These are phyloP conservation scores for Sebastes schlegelii DNA, from an alignment of 2,113 vertebrate species.

Conservation along the genomic window DNA sequence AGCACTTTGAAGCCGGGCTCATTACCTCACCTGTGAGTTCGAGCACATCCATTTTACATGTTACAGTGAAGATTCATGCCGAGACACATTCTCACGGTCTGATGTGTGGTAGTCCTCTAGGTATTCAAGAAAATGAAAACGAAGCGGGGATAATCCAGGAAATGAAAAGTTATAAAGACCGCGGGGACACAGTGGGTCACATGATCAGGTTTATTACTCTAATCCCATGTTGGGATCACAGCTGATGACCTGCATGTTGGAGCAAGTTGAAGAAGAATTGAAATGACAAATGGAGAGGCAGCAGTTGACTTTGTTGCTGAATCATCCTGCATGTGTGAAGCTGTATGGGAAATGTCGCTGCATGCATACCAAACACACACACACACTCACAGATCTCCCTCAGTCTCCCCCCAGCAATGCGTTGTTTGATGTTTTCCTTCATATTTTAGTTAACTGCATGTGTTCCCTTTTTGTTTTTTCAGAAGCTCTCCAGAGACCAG, in stretches of 20 bases:
- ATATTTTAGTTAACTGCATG: not conserved
- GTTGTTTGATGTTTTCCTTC: slow-evolving; percentile 31
- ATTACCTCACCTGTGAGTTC: slow-evolving; percentile 20
- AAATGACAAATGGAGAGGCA: slow-evolving; percentile 28
- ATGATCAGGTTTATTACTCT: slow-evolving; percentile 42
- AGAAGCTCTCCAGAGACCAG: slow-evolving; percentile 98
- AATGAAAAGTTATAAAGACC: slow-evolving; percentile 64
- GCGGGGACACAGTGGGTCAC: slow-evolving; percentile 35
- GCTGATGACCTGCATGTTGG: slow-evolving; percentile 31
- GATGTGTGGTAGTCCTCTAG: slow-evolving; percentile 24
- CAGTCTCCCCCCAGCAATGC: not conserved
- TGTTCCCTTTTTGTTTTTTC: slow-evolving; percentile 18
- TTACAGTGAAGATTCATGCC: slow-evolving; percentile 12
- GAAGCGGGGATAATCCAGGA: slow-evolving; percentile 67
- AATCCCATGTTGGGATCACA: slow-evolving; percentile 54
- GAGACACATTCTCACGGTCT: slow-evolving; percentile 50
- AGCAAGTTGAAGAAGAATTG: slow-evolving; percentile 27
- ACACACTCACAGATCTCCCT: not conserved
- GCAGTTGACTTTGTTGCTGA: slow-evolving; percentile 28
- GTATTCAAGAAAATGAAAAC: slow-evolving; percentile 52
- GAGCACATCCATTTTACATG: slow-evolving; percentile 12
- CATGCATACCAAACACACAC: slow-evolving; percentile 44
- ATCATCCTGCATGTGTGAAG: slow-evolving; percentile 21
- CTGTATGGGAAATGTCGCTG: slow-evolving; percentile 34
- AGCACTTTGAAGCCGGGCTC: slow-evolving; percentile 29